Conservation (phyloP, 2,888 invertebrate genomes). For the Linhomoeus sp. region DNA sequence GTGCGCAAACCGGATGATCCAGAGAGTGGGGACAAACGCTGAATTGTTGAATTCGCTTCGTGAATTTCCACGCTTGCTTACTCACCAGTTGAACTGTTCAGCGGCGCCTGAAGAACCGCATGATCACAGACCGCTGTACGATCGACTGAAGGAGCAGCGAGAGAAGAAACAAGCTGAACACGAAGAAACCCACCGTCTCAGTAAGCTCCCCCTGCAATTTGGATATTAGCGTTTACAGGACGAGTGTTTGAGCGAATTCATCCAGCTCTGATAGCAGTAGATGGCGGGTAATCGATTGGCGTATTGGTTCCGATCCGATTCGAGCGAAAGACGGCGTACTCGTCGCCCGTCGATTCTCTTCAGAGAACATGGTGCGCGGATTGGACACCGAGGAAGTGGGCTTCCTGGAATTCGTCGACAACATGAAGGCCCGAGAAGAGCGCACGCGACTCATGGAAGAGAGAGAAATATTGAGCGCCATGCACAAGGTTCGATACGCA, state of each 20-base stretch:
- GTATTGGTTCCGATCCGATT: no score
- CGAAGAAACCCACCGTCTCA: constrained; percentile 85
- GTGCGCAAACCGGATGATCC: constrained; percentile 76
- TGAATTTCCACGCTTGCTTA: no score
- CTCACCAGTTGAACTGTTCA: no score
- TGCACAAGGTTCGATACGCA: constrained; percentile 10
- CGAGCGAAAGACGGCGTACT: no score
- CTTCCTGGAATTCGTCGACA: constrained; percentile 64
- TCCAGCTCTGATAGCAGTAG: no score
- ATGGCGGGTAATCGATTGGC: no score
- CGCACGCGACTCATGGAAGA: constrained; percentile 10
- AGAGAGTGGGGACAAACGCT: constrained; percentile 52
- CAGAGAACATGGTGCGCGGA: constrained; percentile 49
- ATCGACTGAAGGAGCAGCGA: constrained; percentile 75
- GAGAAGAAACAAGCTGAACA: constrained; percentile 73
- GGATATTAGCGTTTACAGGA: no score
- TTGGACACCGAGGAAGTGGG: constrained; percentile 88
- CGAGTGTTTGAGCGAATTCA: no score
- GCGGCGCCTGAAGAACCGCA: constrained; percentile 68
- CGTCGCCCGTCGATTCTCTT: constrained; percentile 10
- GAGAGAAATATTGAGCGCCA: constrained; percentile 12
- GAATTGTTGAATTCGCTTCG: no score
- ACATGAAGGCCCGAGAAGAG: constrained; percentile 12
- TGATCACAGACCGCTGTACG: constrained; percentile 68
- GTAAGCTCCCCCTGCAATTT: constrained; percentile 45